Conservation (phyloP, 2,113 vertebrate genomes). For the Eublepharis macularius region DNA sequence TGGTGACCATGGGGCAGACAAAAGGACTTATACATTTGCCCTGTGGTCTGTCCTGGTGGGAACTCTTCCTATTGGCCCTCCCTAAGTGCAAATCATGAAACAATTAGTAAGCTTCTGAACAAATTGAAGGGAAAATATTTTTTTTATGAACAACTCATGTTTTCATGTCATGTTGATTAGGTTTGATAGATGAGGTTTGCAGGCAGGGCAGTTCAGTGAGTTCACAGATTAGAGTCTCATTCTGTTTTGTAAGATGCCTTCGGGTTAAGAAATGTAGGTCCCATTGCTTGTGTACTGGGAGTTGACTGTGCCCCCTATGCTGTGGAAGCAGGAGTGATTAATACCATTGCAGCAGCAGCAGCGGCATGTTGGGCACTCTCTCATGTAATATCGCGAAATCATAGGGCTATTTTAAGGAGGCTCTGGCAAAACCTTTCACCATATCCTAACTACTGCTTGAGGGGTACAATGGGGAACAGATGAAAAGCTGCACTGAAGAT, state of each 20-base stretch:
- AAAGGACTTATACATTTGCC: too few relatives aligned
- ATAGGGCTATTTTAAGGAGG: background rate
- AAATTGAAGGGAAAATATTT: too few relatives aligned
- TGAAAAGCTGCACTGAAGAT: background rate
- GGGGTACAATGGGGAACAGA: background rate
- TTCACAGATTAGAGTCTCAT: background rate
- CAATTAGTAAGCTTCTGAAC: background rate
- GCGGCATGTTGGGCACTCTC: background rate
- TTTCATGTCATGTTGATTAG: too few relatives aligned
- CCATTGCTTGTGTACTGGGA: background rate
- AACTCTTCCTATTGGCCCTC: background rate
- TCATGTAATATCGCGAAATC: background rate
- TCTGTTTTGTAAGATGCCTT: background rate
- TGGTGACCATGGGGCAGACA: too few relatives aligned
- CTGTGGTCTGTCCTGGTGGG: background rate
- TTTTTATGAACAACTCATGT: too few relatives aligned
- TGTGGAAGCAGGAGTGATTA: background rate
- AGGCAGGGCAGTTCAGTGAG: background rate
- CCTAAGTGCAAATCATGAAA: background rate
- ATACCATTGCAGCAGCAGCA: background rate
- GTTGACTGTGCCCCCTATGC: background rate
- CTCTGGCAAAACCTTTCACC: background rate
- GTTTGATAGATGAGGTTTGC: background rate
- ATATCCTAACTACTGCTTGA: background rate
- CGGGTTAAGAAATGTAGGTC: background rate